phyloP scores from a whole-genome alignment of 2,888 invertebrate genomes.

The Eucriotettix oculatus region DNA sequence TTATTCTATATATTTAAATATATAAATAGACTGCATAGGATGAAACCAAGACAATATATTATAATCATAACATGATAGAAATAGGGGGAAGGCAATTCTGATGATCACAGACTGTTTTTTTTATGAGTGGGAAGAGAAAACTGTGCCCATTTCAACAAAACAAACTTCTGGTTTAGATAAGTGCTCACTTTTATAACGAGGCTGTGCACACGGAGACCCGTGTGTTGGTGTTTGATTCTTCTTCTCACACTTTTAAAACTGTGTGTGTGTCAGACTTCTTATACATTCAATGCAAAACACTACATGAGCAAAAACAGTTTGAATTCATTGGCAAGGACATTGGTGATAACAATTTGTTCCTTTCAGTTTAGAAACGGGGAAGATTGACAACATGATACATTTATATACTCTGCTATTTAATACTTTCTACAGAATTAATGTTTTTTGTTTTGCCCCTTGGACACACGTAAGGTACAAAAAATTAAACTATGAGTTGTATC shows the following conservation, averaged over 20 bases:
- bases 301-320: slow-evolving; percentile 11
- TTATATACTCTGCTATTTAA: too few relatives aligned
- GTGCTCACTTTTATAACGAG: background rate
- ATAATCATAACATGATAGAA: slow-evolving; percentile 6
- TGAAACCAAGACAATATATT: background rate
- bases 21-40: slow-evolving; percentile 4
- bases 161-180: background rate
- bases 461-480: background rate
- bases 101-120: slow-evolving; percentile 32
- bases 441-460: too few relatives aligned
- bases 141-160: slow-evolving; percentile 2
- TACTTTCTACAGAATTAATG: too few relatives aligned
- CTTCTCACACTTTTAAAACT: slow-evolving; percentile 12
- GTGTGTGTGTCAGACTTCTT: slow-evolving; percentile 6
- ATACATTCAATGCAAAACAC: slow-evolving; percentile 8
- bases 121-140: slow-evolving; percentile 8
- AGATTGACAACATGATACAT: too few relatives aligned
- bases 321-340: background rate
- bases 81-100: slow-evolving; percentile 29
- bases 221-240: background rate
- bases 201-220: slow-evolving; percentile 1
- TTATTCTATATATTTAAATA: background rate
- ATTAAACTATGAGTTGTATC: slow-evolving; percentile 3
- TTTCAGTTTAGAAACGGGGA: too few relatives aligned
- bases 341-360: too few relatives aligned